Percentiles rank a stretch among this genome's conserved stretches.
Evolutionary conservation across 2,888 invertebrate genomes (phyloP).

Genomic region (Tinea semifulvella): DNA sequence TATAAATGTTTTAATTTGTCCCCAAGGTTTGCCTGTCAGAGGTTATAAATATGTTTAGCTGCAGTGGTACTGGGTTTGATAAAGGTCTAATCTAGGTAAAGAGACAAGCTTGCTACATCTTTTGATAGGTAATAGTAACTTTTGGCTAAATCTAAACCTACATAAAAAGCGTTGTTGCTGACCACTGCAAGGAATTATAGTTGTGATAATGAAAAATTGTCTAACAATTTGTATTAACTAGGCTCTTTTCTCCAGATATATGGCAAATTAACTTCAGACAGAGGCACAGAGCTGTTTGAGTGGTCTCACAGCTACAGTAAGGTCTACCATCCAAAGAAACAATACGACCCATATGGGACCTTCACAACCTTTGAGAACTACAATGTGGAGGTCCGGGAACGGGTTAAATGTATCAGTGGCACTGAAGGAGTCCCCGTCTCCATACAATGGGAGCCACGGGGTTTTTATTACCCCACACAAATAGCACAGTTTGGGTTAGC

Average conservation of each 20-base stretch:
- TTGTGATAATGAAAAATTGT: no score
- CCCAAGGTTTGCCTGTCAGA: no score
- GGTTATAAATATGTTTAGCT: no score
- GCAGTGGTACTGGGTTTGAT: no score
- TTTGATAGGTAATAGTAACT: no score
- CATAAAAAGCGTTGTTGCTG: no score
- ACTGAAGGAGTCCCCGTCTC: conserved; percentile 94
- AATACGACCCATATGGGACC: conserved; percentile 88
- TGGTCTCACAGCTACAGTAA: conserved; percentile 96
- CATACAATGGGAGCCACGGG: conserved; percentile 96
- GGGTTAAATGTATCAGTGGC: conserved; percentile 96
- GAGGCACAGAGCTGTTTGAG: conserved; percentile 84
- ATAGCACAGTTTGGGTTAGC: conserved; percentile 98
- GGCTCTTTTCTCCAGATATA: conserved; percentile 69
- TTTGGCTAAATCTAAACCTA: no score
- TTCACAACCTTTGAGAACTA: conserved; percentile 98
- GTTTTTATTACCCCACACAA: conserved; percentile 98
- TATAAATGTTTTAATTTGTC: no score
- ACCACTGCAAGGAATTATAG: no score
- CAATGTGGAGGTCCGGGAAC: conserved; percentile 94
- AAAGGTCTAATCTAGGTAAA: no score
- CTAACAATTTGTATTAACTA: no score
- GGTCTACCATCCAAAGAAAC: conserved; percentile 86
- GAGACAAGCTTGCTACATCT: no score
- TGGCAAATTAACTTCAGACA: conserved; percentile 80